Evolutionary conservation across 2,888 invertebrate species (phyloP).

Genomic region (Bedellia somnulentella): DNA sequence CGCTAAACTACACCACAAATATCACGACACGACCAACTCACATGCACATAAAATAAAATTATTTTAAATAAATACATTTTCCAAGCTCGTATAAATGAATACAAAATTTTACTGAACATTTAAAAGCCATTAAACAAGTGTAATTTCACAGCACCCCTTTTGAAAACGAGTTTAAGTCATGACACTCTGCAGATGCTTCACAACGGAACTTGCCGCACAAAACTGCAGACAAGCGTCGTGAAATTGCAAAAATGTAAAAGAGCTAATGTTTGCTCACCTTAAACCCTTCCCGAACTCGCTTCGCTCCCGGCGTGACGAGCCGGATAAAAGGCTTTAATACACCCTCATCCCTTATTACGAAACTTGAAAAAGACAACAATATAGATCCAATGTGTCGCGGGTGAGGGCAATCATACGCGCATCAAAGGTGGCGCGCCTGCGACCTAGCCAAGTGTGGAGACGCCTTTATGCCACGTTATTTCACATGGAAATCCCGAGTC

Average conservation of each 20-base stretch:
- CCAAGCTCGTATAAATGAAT: no score
- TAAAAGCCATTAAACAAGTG: constrained; percentile 39
- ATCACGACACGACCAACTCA: constrained; percentile 26
- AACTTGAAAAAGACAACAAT: constrained; percentile 63
- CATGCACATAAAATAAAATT: no score
- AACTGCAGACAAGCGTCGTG: constrained; percentile 45
- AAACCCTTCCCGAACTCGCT: constrained; percentile 58
- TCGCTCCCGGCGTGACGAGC: constrained; percentile 57
- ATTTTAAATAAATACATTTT: no score
- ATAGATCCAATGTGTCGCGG: constrained; percentile 61
- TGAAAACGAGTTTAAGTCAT: constrained; percentile 43
- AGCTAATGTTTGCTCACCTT: constrained; percentile 62
- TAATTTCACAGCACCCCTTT: constrained; percentile 19
- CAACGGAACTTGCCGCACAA: constrained; percentile 25
- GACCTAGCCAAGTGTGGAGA: constrained; percentile 51
- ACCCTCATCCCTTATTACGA: constrained; percentile 63
- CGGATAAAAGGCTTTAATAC: constrained; percentile 63
- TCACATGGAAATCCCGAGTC: constrained; percentile 36
- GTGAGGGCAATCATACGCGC: constrained; percentile 59
- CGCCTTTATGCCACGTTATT: constrained; percentile 38
- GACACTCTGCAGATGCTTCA: constrained; percentile 23
- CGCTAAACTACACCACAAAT: constrained; percentile 32
- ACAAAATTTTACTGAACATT: constrained; percentile 21
- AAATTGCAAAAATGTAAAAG: constrained; percentile 63
- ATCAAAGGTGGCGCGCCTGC: constrained; percentile 50